These are phyloP conservation scores for Tineola bisselliella DNA, from an alignment of 2,888 invertebrate species.

Conservation along the genomic window DNA sequence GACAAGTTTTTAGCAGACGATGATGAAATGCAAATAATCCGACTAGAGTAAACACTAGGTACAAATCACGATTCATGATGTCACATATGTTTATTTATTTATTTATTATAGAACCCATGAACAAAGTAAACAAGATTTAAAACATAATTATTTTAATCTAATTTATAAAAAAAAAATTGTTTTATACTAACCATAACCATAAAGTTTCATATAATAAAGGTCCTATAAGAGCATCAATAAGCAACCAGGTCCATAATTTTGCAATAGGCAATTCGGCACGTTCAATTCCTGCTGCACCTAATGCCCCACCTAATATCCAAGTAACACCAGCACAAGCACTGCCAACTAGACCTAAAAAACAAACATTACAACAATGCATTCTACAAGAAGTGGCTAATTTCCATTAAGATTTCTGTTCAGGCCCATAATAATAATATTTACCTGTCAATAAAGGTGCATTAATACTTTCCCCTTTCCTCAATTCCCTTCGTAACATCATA, in stretches of 20 bases:
- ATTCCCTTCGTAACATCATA: slow-evolving; percentile 84
- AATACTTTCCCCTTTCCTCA: slow-evolving; percentile 92
- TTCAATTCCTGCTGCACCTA: slow-evolving; percentile 86
- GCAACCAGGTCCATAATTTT: slow-evolving; percentile 80
- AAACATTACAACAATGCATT: slow-evolving; percentile 13
- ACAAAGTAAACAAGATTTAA: too few species aligned
- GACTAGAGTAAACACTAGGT: too few species aligned
- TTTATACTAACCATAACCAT: slow-evolving; percentile 80
- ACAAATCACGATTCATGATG: too few species aligned
- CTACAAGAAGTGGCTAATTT: too few species aligned
- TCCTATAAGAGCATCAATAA: slow-evolving; percentile 89
- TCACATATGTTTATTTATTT: too few species aligned
- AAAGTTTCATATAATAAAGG: slow-evolving; percentile 91
- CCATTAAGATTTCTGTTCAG: too few species aligned
- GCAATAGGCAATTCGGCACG: slow-evolving; percentile 85
- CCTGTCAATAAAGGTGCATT: slow-evolving; percentile 97
- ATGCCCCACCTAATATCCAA: slow-evolving; percentile 89
- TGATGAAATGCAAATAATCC: too few species aligned
- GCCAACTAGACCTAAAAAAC: slow-evolving; percentile 87
- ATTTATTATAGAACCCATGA: too few species aligned
- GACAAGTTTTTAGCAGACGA: too few species aligned
- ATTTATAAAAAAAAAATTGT: neutral
- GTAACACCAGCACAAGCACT: slow-evolving; percentile 86
- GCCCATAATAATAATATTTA: slow-evolving; percentile 29
- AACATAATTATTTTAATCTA: too few species aligned